These are phyloP conservation scores for Archegozetes longisetosus DNA, from an alignment of 1,140 invertebrate species.

Conservation along the genomic window DNA sequence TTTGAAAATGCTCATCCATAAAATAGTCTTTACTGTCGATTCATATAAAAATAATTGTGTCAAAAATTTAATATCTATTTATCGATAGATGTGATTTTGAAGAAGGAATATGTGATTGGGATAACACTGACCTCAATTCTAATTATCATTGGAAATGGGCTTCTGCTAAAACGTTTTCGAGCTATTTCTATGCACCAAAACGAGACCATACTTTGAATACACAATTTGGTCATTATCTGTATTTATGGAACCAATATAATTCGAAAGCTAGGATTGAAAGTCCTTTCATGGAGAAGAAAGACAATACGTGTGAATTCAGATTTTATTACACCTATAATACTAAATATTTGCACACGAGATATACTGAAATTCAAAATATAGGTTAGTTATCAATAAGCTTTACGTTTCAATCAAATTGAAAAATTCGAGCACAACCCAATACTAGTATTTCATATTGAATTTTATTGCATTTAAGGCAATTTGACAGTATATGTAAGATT, in stretches of 20 bases:
- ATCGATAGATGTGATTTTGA: constrained; percentile 29
- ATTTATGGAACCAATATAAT: constrained; percentile 7
- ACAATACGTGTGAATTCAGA: background rate
- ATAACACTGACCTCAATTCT: background rate
- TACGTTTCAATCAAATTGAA: no score
- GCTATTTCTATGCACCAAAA: background rate
- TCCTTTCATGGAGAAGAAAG: background rate
- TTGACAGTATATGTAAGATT: no score
- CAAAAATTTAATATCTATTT: no score
- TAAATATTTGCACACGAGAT: constrained; percentile 11
- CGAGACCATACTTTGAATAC: constrained; percentile 21
- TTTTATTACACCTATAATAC: constrained; percentile 6
- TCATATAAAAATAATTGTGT: no score
- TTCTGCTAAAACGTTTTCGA: background rate
- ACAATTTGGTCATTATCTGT: constrained; percentile 15
- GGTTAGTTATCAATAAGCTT: constrained; percentile 12
- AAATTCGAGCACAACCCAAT: no score
- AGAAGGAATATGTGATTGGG: constrained; percentile 26
- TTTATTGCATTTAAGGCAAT: no score
- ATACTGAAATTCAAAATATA: constrained; percentile 4
- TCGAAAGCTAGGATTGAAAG: background rate
- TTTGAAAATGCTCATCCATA: no score
- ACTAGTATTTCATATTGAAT: no score
- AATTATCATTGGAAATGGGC: background rate
- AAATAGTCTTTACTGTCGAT: no score